Percentiles rank a stretch among this genome's conserved stretches.
These are phyloP conservation scores for Seladonia tumulorum DNA, from an alignment of 2,888 invertebrate species.

Conservation along the genomic window DNA sequence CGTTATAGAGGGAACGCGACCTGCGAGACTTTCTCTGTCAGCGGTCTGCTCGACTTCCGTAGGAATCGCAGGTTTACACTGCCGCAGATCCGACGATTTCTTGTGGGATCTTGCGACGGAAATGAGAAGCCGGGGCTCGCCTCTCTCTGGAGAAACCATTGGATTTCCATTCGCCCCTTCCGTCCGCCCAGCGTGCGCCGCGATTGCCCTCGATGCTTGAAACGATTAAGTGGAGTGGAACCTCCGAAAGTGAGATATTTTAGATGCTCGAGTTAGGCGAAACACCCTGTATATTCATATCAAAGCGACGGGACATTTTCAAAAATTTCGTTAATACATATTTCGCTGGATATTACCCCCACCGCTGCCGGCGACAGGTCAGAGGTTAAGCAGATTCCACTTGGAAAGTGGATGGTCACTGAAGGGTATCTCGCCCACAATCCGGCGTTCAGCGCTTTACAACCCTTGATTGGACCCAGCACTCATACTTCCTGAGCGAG, in stretches of 20 bases:
- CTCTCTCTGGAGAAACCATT: not conserved
- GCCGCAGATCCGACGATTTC: conserved; percentile 5
- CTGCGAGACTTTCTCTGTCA: conserved; percentile 4
- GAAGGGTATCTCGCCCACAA: not conserved
- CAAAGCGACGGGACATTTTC: too few species aligned
- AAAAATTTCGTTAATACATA: too few species aligned
- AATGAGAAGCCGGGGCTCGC: conserved; percentile 1
- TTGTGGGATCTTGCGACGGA: not conserved
- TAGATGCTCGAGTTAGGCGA: too few species aligned
- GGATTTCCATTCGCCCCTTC: not conserved
- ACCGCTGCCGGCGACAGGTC: too few species aligned
- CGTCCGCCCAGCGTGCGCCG: not conserved
- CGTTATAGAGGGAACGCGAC: not conserved
- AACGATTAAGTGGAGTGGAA: not conserved
- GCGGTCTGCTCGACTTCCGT: not conserved
- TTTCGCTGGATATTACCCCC: too few species aligned
- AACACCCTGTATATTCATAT: too few species aligned
- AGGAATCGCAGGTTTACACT: conserved; percentile 9
- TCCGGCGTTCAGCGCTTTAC: not conserved
- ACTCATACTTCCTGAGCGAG: not conserved
- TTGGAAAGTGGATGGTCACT: not conserved
- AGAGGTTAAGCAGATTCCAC: not conserved
- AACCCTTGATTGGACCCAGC: not conserved
- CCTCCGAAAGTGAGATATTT: not conserved
- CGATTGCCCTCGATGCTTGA: not conserved